Conservation (phyloP, 2,113 vertebrate genomes). For the Heteronetta atricapilla region DNA sequence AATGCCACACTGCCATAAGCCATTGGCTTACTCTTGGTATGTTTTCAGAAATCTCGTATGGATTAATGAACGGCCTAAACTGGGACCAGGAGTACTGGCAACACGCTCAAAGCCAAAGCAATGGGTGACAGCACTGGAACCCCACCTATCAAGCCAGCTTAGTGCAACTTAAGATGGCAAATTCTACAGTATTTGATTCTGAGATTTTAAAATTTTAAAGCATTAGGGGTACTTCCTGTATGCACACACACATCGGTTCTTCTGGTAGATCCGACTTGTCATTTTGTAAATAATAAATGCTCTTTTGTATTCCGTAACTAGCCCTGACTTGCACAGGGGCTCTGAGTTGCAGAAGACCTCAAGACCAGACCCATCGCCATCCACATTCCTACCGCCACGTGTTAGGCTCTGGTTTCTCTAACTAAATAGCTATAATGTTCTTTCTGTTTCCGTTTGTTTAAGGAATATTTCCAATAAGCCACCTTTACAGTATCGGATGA, state of each 20-base stretch:
- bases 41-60: neutral
- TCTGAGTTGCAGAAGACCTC: neutral
- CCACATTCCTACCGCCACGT: neutral
- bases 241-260: rapidly evolving
- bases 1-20: rapidly evolving
- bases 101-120: rapidly evolving
- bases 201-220: too few species aligned
- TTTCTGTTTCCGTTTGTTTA: neutral
- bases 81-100: neutral
- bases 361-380: neutral
- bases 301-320: rapidly evolving
- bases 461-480: neutral
- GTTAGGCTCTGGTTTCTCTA: neutral
- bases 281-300: neutral
- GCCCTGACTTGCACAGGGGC: neutral
- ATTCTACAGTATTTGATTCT: neutral
- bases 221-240: neutral
- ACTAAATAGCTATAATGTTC: neutral
- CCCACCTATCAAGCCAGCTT: neutral
- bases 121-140: neutral
- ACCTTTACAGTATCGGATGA: neutral
- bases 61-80: neutral
- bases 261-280: neutral
- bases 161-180: neutral
- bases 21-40: neutral